Conservation (phyloP, 64 coral and sea anemone species). For the Montipora efflorescens region DNA sequence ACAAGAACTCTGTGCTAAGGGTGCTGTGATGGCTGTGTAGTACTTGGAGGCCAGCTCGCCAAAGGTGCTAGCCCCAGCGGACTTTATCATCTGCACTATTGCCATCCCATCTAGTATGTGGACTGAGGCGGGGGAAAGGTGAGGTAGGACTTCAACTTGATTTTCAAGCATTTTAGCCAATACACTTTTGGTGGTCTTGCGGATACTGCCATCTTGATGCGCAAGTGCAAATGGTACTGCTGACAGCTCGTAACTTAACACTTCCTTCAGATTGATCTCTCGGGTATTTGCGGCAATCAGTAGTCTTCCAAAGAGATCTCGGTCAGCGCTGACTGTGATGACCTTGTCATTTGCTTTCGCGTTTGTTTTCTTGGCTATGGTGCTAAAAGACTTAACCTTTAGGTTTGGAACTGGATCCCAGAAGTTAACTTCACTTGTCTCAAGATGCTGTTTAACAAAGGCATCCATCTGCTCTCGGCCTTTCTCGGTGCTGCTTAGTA, state of each 20-base stretch:
- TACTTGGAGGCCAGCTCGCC: conserved; percentile 19
- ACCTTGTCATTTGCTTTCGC: conserved; percentile 7
- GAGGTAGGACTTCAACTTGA: background rate
- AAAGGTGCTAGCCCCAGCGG: conserved; percentile 26
- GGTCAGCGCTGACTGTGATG: conserved; percentile 9
- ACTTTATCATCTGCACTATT: conserved; percentile 20
- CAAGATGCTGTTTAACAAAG: background rate
- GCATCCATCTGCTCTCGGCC: conserved; percentile 12
- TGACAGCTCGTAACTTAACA: conserved; percentile 64
- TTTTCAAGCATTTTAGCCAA: conserved; percentile 19
- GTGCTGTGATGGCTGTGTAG: conserved; percentile 4
- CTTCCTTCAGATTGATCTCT: conserved; percentile 62
- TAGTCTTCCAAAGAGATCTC: conserved; percentile 19
- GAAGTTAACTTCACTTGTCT: conserved; percentile 34
- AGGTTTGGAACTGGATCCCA: conserved; percentile 31
- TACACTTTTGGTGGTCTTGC: conserved; percentile 61
- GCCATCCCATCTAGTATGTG: conserved; percentile 44
- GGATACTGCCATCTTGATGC: conserved; percentile 54
- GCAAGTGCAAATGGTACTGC: conserved; percentile 57
- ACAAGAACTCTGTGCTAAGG: background rate
- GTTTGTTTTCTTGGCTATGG: background rate
- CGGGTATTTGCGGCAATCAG: conserved; percentile 59
- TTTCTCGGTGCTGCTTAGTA: background rate
- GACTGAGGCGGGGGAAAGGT: background rate
- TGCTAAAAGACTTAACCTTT: conserved; percentile 47